These are phyloP conservation scores for Tyrophagus putrescentiae DNA, from an alignment of 1,140 invertebrate genomes.

Conservation along the genomic window DNA sequence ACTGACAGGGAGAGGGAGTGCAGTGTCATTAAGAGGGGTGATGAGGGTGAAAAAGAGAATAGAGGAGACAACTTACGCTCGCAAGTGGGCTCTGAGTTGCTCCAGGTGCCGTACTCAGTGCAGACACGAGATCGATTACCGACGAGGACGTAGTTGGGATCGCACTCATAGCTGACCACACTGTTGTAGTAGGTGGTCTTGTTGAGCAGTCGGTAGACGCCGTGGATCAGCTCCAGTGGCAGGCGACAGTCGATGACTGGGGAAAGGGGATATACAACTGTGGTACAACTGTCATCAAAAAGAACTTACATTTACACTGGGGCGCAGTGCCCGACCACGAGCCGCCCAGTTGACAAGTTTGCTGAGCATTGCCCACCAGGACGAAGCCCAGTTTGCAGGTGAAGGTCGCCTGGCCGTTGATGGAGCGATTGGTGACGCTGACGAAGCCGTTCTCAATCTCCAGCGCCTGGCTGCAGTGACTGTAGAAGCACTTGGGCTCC, in stretches of 20 bases:
- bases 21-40: not conserved
- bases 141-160: constrained; percentile 66
- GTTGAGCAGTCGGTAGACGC: constrained; percentile 35
- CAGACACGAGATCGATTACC: constrained; percentile 50
- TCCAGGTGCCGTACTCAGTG: constrained; percentile 60
- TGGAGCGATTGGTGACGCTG: constrained; percentile 49
- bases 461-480: constrained; percentile 55
- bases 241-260: constrained; percentile 25
- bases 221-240: constrained; percentile 18
- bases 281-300: not conserved
- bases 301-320: constrained; percentile 27
- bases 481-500: constrained; percentile 58
- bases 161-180: constrained; percentile 53
- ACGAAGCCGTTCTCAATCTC: constrained; percentile 62
- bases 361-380: constrained; percentile 46
- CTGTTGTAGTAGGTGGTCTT: constrained; percentile 51
- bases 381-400: constrained; percentile 66
- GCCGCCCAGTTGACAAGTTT: constrained; percentile 28
- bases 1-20: constrained; percentile 40
- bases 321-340: constrained; percentile 29
- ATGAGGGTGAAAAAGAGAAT: too few species aligned
- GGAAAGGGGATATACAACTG: constrained; percentile 1
- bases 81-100: constrained; percentile 36
- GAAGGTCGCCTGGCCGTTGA: constrained; percentile 41
- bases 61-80: constrained; percentile 27